Evolutionary conservation across 2,888 invertebrate genomes (phyloP), one percentile per base, ranked within the genome.

Genomic region (Leucoptera coffeella): DNA sequence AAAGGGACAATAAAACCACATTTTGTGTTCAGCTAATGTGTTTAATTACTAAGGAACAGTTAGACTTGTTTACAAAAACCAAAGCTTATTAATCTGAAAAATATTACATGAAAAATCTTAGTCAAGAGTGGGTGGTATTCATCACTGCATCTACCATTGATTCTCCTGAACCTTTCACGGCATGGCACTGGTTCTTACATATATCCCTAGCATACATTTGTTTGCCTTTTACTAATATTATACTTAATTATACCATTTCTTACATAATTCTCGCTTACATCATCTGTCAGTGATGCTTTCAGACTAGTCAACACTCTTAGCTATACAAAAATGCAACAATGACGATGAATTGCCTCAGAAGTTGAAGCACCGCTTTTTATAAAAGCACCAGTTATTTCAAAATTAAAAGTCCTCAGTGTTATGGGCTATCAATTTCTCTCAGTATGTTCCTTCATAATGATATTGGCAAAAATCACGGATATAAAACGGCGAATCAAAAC

Each of bases 61-160:
- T 60, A 64, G 47, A 49, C 54, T 43, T 51, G 52, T 45, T 50
- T 42, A 47, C 48, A 42, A 52, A 54, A 51, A 43, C 47, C 43
- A 47, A 46, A 46, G 51, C 45, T 54, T 49, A 30, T 30, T 20
- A 46, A 51, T 53, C 47, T 45, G 25, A 47, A 48, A 47, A 43
- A 48, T 53, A 56, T 47, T 55, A 51, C 57, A 60, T 59, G 61
- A n/a, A n/a, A n/a, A n/a, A n/a, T n/a, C n/a, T n/a, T n/a, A n/a
- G n/a, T n/a, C n/a, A 65, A 64, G 59, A 67, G 67, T 67, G 69
- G 69, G 67, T 69, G 67, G 67, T 65, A 69, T 59, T 56, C 61
- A 62, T 60, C 49, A 60, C 64, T 58, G 60, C 49, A 43, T 67
- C 65, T 67, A 65, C 67, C 52, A 57, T 15, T 46, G 65, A 67